Conservation (phyloP, 2,113 vertebrate species). For the Aspidoscelis tigris region DNA sequence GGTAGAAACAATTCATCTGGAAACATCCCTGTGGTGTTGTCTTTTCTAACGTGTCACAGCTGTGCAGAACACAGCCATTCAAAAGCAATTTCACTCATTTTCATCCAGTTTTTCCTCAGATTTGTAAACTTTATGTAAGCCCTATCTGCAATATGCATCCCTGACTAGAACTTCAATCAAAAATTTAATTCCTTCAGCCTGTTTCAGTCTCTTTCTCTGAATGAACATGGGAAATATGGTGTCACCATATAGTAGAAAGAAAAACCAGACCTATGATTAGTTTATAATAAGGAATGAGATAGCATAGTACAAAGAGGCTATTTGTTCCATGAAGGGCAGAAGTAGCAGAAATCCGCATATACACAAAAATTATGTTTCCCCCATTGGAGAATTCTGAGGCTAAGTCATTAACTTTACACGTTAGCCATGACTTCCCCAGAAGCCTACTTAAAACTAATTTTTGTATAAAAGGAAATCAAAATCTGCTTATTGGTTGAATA, state of each 20-base stretch:
- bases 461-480: slow-evolving; percentile 64
- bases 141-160: neutral
- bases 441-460: slow-evolving; percentile 70
- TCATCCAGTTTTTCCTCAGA: slow-evolving; percentile 12
- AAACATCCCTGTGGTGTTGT: neutral
- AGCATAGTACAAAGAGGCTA: slow-evolving; percentile 53
- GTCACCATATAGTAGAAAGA: slow-evolving; percentile 11
- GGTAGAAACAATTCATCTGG: slow-evolving; percentile 37
- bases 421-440: slow-evolving; percentile 73
- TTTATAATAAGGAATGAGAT: slow-evolving; percentile 60
- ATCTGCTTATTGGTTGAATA: slow-evolving; percentile 70
- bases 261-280: slow-evolving; percentile 7
- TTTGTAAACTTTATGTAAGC: neutral
- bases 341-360: slow-evolving; percentile 60
- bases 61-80: slow-evolving; percentile 30
- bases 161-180: slow-evolving; percentile 39
- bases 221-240: slow-evolving; percentile 24
- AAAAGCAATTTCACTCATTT: slow-evolving; percentile 4
- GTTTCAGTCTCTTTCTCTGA: slow-evolving; percentile 52
- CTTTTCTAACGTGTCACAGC: slow-evolving; percentile 1
- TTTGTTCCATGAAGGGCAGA: slow-evolving; percentile 47
- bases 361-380: slow-evolving; percentile 70
- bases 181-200: slow-evolving; percentile 39
- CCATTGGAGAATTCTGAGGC: slow-evolving; percentile 71
- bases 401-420: slow-evolving; percentile 75